A percentile compares a stretch with the other conserved stretches of the same genome.
Evolutionary conservation across 2,888 invertebrate species (phyloP).

Genomic region (Tipula vernalis): DNA sequence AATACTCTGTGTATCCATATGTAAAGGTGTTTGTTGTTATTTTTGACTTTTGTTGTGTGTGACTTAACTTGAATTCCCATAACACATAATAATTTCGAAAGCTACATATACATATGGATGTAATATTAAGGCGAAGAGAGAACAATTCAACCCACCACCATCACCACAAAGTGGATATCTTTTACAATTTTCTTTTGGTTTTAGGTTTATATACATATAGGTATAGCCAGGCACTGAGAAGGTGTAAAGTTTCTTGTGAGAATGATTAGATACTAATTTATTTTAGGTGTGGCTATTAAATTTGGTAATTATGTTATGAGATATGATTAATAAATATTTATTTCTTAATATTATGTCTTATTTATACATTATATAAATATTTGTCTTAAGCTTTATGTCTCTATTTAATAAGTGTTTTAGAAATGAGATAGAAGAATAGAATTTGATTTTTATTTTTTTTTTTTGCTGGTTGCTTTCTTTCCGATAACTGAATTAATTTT

Average conservation of each 20-base stretch:
- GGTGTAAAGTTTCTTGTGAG: neutral
- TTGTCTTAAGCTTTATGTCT: neutral
- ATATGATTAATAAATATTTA: neutral
- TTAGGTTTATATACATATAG: neutral
- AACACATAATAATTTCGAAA: neutral
- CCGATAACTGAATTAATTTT: neutral
- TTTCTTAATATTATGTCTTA: neutral
- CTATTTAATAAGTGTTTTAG: neutral
- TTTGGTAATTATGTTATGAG: conserved; percentile 4
- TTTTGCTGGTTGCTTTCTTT: neutral
- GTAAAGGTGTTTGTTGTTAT: neutral
- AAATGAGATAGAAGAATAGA: neutral
- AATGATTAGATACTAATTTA: conserved; percentile 4
- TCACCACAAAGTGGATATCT: neutral
- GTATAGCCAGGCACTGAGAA: neutral
- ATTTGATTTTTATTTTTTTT: neutral
- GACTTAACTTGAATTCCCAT: neutral
- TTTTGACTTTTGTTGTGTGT: neutral
- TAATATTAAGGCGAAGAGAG: neutral
- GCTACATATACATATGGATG: neutral
- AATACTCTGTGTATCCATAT: neutral
- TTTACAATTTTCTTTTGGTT: neutral
- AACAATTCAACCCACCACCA: neutral
- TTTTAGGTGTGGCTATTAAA: neutral
- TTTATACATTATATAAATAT: neutral